Evolutionary conservation across 2,888 invertebrate species (phyloP), one percentile per base, ranked within the genome.

Genomic region (Aproaerema taeniolella): DNA sequence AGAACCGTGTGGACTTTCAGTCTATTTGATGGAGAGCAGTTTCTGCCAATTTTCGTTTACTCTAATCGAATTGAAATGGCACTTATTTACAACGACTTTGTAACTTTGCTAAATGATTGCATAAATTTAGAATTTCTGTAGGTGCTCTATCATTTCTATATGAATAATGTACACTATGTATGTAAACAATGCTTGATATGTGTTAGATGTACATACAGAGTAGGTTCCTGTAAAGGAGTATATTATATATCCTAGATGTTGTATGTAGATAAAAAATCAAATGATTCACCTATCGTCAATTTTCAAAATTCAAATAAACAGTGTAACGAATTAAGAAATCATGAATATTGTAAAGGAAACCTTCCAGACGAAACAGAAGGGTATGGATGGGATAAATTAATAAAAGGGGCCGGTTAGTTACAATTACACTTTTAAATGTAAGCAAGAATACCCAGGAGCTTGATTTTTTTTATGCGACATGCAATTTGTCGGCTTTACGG

Each of bases 371-470:
- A 6, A 8, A 20, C 20, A 8, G 4, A 6, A 8, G 20, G 20
- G 74, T 73, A 83, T 76, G 72, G 79, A 85, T 76, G 85, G 80
- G 78, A 66, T 79, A 76, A 83, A 85, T 85, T 83, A 85, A 85
- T 86, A 83, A 82, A 67, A 73, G 71, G 76, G 81, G 67, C 71
- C 71, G 85, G 85, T 86, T 86, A 81, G 81, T 83, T 81, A 85
- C 85, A 86, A 86, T 86, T 85, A 86, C 77, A 71, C 73, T 81
- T 86, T 85, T 82, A 80, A 83, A 83, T 81, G 82, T 79, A 81
- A 83, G 79, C 81, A 79, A 83, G 73, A n/a, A n/a, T n/a, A n/a
- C n/a, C n/a, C n/a, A n/a, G n/a, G n/a, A n/a, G n/a, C n/a, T n/a
- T 81, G 81, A 82, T 83, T 86, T 86, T 80, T 79, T 77, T 79